These are phyloP conservation scores for Orientallactaga sibirica DNA, from an alignment of 2,797 vertebrate genomes.

Conservation along the genomic window DNA sequence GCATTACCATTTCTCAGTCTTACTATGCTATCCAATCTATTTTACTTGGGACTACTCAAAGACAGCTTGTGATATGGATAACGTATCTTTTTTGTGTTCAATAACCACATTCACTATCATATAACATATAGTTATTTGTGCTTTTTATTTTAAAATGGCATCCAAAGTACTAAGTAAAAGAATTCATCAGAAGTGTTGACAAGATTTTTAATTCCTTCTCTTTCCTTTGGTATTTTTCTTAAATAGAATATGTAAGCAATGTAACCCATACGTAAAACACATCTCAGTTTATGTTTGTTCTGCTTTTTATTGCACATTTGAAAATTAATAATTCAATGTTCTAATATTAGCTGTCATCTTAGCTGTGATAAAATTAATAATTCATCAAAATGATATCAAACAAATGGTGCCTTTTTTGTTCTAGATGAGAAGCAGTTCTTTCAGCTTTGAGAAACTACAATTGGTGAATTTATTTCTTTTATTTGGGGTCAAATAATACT, in stretches of 20 bases:
- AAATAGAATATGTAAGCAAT: constrained; percentile 84
- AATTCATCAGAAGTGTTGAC: constrained; percentile 75
- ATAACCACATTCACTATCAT: constrained; percentile 40
- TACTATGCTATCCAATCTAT: constrained; percentile 56
- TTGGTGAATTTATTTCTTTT: constrained; percentile 82
- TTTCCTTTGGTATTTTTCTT: constrained; percentile 83
- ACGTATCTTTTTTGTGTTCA: background rate
- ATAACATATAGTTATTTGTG: constrained; percentile 63
- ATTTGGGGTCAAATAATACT: constrained; percentile 82
- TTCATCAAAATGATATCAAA: constrained; percentile 93
- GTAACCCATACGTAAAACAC: constrained; percentile 83
- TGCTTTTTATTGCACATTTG: constrained; percentile 89
- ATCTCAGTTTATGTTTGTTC: constrained; percentile 89
- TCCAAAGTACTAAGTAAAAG: constrained; percentile 66
- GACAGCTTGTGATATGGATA: constrained; percentile 20
- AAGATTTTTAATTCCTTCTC: constrained; percentile 82
- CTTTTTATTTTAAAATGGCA: constrained; percentile 69
- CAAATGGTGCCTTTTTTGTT: constrained; percentile 90
- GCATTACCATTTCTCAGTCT: constrained; percentile 3
- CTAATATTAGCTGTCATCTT: constrained; percentile 96
- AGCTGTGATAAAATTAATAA: constrained; percentile 95
- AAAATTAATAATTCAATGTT: constrained; percentile 96
- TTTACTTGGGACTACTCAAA: constrained; percentile 50
- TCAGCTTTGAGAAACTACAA: constrained; percentile 78
- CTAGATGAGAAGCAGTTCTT: constrained; percentile 83